phyloP scores from a whole-genome alignment of 2,888 invertebrate species.

The Silvanus unidentatus region DNA sequence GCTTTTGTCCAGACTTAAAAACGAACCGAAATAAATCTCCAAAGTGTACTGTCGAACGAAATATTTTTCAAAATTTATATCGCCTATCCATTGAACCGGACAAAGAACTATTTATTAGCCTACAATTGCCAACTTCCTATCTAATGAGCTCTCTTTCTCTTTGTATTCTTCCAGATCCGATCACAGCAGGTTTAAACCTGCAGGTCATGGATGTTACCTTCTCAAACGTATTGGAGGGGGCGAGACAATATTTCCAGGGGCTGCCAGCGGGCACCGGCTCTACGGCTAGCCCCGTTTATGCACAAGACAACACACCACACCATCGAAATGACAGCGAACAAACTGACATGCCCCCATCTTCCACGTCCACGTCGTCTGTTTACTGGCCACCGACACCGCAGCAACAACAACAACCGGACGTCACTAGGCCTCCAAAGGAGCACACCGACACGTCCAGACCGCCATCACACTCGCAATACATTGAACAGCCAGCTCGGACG shows the following conservation, averaged over 20 bases:
- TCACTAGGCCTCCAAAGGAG: constrained; percentile 33
- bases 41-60: too few species aligned
- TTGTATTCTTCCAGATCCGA: constrained; percentile 33
- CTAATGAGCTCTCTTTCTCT: too few species aligned
- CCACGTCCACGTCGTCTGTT: constrained; percentile 22
- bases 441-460: constrained; percentile 33
- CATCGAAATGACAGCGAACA: constrained; percentile 22
- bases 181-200: constrained; percentile 40
- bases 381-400: constrained; percentile 25
- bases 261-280: constrained; percentile 52
- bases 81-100: too few species aligned
- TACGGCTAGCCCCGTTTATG: constrained; percentile 35
- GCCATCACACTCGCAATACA: constrained; percentile 40
- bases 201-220: constrained; percentile 70
- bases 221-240: constrained; percentile 78
- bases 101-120: too few species aligned
- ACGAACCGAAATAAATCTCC: too few species aligned
- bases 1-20: constrained; percentile 11
- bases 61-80: too few species aligned
- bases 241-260: constrained; percentile 78
- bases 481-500: not conserved
- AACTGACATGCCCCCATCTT: constrained; percentile 20
- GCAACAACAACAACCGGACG: constrained; percentile 20
- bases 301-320: constrained; percentile 21
- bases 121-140: too few species aligned